phyloP scores from a whole-genome alignment of 2,113 vertebrate genomes.

The Antechinus flavipes region DNA sequence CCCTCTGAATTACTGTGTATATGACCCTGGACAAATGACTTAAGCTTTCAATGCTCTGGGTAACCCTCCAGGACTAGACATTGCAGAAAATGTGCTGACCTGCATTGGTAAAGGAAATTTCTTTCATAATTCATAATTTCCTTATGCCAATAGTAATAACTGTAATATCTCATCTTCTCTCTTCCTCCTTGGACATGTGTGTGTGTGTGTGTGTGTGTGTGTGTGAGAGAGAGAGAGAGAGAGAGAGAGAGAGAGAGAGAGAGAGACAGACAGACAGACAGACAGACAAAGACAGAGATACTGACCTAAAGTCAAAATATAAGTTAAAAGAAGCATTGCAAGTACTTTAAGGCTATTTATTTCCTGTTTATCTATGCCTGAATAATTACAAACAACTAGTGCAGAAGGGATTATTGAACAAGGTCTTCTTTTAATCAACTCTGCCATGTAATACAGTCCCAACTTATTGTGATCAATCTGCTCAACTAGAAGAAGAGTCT shows the following conservation, averaged over 20 bases:
- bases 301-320: not conserved
- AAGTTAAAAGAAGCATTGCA: not conserved
- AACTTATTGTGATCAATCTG: not conserved
- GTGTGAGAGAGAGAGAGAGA: rapidly evolving
- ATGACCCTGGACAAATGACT: not conserved
- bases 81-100: not conserved
- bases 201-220: too few relatives aligned
- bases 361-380: not conserved
- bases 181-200: not conserved
- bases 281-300: too few relatives aligned
- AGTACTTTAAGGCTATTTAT: not conserved
- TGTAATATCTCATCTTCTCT: not conserved
- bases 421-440: not conserved
- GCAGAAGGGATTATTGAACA: not conserved
- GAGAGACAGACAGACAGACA: too few relatives aligned
- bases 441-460: not conserved
- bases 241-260: too few relatives aligned
- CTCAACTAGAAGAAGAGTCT: not conserved
- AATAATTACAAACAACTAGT: not conserved
- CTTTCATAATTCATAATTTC: not conserved
- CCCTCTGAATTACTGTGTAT: not conserved
- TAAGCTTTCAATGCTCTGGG: not conserved
- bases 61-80: not conserved
- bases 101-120: too few relatives aligned
- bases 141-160: not conserved